These are phyloP conservation scores for Sarcophaga bullata DNA, from an alignment of 1,140 invertebrate species.

Conservation along the genomic window DNA sequence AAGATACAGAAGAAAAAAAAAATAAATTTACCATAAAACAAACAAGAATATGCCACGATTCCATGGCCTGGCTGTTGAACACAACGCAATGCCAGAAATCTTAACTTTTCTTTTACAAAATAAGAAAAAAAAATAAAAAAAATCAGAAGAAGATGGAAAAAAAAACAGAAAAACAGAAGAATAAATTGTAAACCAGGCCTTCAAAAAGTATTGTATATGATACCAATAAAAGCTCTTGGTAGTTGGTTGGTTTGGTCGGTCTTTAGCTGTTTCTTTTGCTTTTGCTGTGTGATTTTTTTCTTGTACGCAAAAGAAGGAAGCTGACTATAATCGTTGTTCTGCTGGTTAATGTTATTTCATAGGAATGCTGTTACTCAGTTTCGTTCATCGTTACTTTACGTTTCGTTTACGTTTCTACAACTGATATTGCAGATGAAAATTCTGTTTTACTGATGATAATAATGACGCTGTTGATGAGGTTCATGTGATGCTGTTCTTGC, in stretches of 20 bases:
- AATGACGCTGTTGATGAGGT: neutral
- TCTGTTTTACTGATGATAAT: neutral
- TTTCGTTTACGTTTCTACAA: slow-evolving; percentile 9
- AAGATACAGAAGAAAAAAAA: neutral
- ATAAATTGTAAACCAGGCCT: slow-evolving; percentile 26
- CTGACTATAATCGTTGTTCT: neutral
- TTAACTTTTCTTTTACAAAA: neutral
- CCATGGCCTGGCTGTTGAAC: neutral
- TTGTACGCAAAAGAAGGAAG: slow-evolving; percentile 24
- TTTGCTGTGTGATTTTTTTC: neutral
- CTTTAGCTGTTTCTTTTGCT: neutral
- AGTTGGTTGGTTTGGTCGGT: neutral
- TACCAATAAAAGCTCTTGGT: neutral
- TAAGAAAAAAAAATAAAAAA: neutral
- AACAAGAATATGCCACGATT: slow-evolving; percentile 22
- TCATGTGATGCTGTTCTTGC: neutral
- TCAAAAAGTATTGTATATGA: neutral
- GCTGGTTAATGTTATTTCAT: slow-evolving; percentile 18
- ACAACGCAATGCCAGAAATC: neutral
- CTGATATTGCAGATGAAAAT: slow-evolving; percentile 31
- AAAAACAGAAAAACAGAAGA: neutral
- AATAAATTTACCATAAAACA: slow-evolving; percentile 32
- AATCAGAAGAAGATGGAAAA: neutral
- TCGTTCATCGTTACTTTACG: neutral
- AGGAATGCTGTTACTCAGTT: slow-evolving; percentile 35